Base-by-base conservation (phyloP, 2,113 vertebrate species). In the Anser cygnoides region DNA sequence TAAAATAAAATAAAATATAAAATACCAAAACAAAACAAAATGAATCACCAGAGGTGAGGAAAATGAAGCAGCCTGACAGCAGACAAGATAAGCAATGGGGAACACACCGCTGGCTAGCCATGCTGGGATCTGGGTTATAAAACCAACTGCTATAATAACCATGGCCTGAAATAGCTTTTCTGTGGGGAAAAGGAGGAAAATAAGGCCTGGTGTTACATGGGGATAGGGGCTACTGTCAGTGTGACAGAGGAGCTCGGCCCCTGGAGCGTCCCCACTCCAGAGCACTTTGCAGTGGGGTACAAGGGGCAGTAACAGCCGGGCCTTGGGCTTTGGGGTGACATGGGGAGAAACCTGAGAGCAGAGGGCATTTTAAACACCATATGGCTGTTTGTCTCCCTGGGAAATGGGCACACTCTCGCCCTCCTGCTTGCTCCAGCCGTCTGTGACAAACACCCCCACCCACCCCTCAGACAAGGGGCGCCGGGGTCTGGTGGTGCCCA, bases 91-190 rank as follows among this genome's bases (percentile, higher is more conserved):
- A 10, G 13, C 44, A n/a, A 6, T 1, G 7, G 21, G 26, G 22
- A 52, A 52, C 44, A 28, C 3, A 1, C 43, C 0, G 13, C 41
- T 1, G 19, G 43, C 17, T 20, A 7, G 35, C 25, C 2, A 0
- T 11, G 15, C 31, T 5, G 0, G 49, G 76, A n/a, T 54, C 33
- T 9, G 9, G 26, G 35, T 10, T 35, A 25, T 59, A 66, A 63
- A 61, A 68, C 28, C 55, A 70, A 12, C 21, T 33, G n/a, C 26
- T 57, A 6, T 62, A 70, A 16, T 4, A 35, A 26, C 29, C 31
- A 12, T 2, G 9, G 62, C 50, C 66, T 54, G 44, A 31, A 41
- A 41, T 3, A 35, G 29, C 5, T 41, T 28, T 71, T 71, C 25
- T 31, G 33, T 17, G 7, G 33, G 15, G 33, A 23, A 55, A 46